Percentiles rank a stretch among this genome's conserved stretches.
Evolutionary conservation across 2,113 vertebrate genomes (phyloP).

Genomic region (Poicephalus meyeri): DNA sequence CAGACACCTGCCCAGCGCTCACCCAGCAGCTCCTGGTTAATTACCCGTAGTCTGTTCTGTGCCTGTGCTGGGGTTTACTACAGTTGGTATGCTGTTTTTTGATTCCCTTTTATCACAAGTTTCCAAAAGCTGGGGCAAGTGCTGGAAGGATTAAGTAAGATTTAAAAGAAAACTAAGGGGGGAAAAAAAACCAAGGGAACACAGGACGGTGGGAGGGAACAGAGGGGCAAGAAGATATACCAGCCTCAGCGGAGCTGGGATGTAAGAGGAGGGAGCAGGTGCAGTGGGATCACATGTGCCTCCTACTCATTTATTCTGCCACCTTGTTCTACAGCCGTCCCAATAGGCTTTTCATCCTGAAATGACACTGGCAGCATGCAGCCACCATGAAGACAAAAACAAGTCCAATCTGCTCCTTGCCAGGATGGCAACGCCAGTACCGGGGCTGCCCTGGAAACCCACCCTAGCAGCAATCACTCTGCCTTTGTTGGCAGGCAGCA

Average conservation of each 20-base stretch:
- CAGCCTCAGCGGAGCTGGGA: background rate
- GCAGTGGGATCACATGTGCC: background rate
- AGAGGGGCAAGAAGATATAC: background rate
- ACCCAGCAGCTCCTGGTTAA: background rate
- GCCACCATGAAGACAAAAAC: constrained; percentile 30
- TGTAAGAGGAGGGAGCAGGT: constrained; percentile 59
- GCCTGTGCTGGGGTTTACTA: constrained; percentile 2
- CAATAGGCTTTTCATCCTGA: constrained; percentile 43
- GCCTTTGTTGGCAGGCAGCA: constrained; percentile 35
- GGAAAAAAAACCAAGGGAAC: background rate
- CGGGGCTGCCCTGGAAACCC: constrained; percentile 35
- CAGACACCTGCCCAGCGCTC: background rate
- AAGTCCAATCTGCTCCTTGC: background rate
- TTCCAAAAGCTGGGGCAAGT: constrained; percentile 53
- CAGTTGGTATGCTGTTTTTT: constrained; percentile 26
- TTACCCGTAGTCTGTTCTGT: background rate
- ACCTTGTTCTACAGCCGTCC: background rate
- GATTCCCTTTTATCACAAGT: constrained; percentile 32
- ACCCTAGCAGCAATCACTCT: background rate
- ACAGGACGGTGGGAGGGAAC: background rate
- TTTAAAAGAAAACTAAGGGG: background rate
- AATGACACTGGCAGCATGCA: constrained; percentile 8
- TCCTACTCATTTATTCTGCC: constrained; percentile 18
- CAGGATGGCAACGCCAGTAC: background rate
- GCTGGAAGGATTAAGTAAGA: constrained; percentile 57